phyloP scores from a whole-genome alignment of 92 coral and sea anemone genomes.

The Bergia puertoricense region DNA sequence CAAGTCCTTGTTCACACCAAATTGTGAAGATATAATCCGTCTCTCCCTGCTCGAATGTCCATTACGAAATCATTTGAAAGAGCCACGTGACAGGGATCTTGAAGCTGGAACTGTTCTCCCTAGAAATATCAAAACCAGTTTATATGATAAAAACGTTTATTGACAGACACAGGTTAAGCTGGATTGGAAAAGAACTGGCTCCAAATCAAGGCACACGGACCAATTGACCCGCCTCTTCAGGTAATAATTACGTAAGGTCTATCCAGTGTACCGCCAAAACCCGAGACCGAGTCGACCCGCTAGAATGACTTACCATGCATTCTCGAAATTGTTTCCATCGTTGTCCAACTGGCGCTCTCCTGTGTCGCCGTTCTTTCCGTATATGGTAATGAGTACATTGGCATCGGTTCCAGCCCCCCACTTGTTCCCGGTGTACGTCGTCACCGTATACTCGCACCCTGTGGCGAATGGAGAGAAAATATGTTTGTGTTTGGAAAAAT shows the following conservation, averaged over 20 bases:
- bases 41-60: no score
- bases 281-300: no score
- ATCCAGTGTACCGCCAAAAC: background rate
- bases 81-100: no score
- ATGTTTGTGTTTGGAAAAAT: background rate
- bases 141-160: no score
- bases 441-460: conserved; percentile 62
- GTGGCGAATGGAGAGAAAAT: background rate
- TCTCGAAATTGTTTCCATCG: conserved; percentile 78
- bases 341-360: conserved; percentile 79
- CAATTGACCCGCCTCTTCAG: background rate
- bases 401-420: conserved; percentile 94
- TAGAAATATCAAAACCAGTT: no score
- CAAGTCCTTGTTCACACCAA: no score
- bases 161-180: no score
- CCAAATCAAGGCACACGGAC: no score
- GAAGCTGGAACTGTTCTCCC: no score
- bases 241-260: background rate
- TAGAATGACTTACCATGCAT: conserved; percentile 10
- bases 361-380: conserved; percentile 79
- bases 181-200: no score
- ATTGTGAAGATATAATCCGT: no score
- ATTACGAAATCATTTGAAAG: no score
- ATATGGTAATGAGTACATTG: conserved; percentile 82
- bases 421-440: conserved; percentile 72